Evolutionary conservation across 2,888 invertebrate genomes (phyloP), one percentile per base, ranked within the genome.

Genomic region (Aspidiotus rigidus): DNA sequence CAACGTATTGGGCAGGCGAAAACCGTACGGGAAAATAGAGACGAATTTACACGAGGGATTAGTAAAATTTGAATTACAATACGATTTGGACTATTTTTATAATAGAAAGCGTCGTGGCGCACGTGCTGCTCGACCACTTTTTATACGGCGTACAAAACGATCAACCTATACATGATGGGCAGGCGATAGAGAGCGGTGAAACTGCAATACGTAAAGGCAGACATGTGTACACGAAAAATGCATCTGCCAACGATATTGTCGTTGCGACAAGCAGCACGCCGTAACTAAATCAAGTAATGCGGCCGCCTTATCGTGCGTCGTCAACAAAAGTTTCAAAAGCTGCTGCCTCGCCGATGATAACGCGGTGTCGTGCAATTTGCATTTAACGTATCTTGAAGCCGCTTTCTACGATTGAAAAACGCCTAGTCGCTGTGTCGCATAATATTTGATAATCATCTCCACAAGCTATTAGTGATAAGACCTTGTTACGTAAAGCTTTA

Each of bases 31-130:
- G 7, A 63, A 63, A 63, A 17, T 54, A 54, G 54, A 54, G 63
- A 49, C 49, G 49, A 63, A 63, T 63, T 63, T 63, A 63, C 63
- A 63, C 63, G 63, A 63, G 53, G 63, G 63, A 63, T 63, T 63
- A 63, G 40, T 54, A 40, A 49, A 63, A 49, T 55, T 63, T 63
- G 63, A 63, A 63, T 63, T 63, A 63, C 49, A 63, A 63, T 55
- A 40, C 63, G 63, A 54, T 39, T 63, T 17, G 49, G 49, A 40
- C 28, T 28, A 28, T 28, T 28, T n/a, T 63, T n/a, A 63, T 54
- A 63, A 63, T 63, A 63, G 63, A 63, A 40, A 63, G 63, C 63
- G 63, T 63, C 63, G 63, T 63, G 63, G 54, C 63, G 63, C 63
- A 63, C 63, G 63, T 63, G 63, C 63, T 28, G 54, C 53, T 54